Evolutionary conservation across 2,888 invertebrate species (phyloP), one percentile per base, ranked within the genome.

Genomic region (Philhelius pedissequus): DNA sequence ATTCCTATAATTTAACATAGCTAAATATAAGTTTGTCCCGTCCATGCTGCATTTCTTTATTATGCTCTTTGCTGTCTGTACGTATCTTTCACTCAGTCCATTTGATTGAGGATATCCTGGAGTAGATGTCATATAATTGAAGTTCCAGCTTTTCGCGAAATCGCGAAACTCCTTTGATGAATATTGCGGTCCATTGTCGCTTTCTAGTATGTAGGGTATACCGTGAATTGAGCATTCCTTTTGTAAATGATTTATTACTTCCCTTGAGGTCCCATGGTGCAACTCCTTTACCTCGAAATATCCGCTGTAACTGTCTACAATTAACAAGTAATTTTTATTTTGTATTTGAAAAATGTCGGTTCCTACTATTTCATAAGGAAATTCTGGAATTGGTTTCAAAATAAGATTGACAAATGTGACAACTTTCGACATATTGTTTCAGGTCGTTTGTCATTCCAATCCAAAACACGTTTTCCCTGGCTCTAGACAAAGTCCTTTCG

Each of bases 181-280:
- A 50, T 86, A 87, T 56, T 88, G 75, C 40, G 79, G 69, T n/a
- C 84, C 70, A 54, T 77, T 84, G 18, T 78, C 78, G 13, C 74
- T 74, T 35, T 81, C 74, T 7, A 78, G 38, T 54, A 80, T 69
- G 32, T 52, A 32, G 7, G 80, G 84, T 52, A 86, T 77, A 43
- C 81, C 86, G 27, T 78, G 69, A 20, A 45, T 76, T 27, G 73
- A 48, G 38, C 82, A 82, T 74, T 75, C 78, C 9, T 20, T 77
- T 68, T 86, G 76, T 66, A 70, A 32, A 22, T 27, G 64, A 30
- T 73, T 50, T n/a, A 84, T 84, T 48, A 70, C 70, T 69, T 81
- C 30, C 50, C n/a, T 71, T 50, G 56, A 75, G 25, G 74, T 77
- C 56, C 50, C 40, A 35, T 83, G 73, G 22, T 48, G 20, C 3